Evolutionary conservation across 2,797 vertebrate species (phyloP).

Genomic region (Megalops cyprinoides): DNA sequence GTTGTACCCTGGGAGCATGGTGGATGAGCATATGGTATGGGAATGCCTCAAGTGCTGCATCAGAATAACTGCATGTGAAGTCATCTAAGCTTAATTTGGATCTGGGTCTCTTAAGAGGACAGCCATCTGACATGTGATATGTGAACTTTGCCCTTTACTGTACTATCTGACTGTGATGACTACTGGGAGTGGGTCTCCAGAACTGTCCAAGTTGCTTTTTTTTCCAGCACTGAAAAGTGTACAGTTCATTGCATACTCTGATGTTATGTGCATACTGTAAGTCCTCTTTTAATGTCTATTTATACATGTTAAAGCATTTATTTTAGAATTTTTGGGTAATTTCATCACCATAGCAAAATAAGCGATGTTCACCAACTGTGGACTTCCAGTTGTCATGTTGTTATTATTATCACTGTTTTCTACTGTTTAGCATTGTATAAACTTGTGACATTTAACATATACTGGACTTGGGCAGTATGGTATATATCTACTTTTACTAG

Average conservation of each 20-base stretch:
- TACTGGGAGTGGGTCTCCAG: constrained; percentile 43
- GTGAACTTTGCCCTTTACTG: constrained; percentile 41
- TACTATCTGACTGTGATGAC: constrained; percentile 32
- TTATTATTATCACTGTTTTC: constrained; percentile 56
- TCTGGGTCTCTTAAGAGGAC: constrained; percentile 11
- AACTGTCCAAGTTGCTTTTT: constrained; percentile 37
- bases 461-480: constrained; percentile 53
- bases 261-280: constrained; percentile 59
- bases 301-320: constrained; percentile 70
- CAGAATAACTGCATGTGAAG: constrained; percentile 23
- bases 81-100: constrained; percentile 20
- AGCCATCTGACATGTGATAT: not conserved
- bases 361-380: constrained; percentile 66
- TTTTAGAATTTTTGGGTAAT: constrained; percentile 66
- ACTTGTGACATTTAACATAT: constrained; percentile 50
- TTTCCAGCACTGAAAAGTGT: constrained; percentile 58
- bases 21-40: not conserved
- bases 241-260: constrained; percentile 58
- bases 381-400: constrained; percentile 60
- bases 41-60: constrained; percentile 14
- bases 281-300: constrained; percentile 55
- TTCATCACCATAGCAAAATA: constrained; percentile 57
- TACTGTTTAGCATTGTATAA: constrained; percentile 54
- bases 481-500: constrained; percentile 60
- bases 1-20: not conserved